These are phyloP conservation scores for Operophtera brumata DNA, from an alignment of 2,888 invertebrate species.

Conservation along the genomic window DNA sequence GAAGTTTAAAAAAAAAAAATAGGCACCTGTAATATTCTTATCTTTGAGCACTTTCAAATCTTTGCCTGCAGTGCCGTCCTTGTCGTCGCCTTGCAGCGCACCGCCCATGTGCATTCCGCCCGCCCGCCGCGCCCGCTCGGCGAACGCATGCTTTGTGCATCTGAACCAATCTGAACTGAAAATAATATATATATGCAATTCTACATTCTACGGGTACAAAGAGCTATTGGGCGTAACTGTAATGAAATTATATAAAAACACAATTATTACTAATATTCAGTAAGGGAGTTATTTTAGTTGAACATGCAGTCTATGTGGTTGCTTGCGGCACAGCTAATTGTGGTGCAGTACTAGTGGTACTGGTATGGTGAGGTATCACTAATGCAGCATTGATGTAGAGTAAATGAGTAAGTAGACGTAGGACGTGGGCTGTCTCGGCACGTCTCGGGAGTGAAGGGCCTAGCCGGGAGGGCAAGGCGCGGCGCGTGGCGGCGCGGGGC, in stretches of 20 bases:
- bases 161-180: neutral
- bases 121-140: slow-evolving; percentile 35
- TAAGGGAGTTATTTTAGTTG: neutral
- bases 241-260: neutral
- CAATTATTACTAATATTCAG: neutral
- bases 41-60: slow-evolving; percentile 30
- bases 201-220: neutral
- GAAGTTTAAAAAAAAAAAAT: no score
- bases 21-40: neutral
- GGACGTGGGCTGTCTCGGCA: slow-evolving; percentile 40
- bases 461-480: slow-evolving; percentile 36
- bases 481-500: slow-evolving; percentile 32
- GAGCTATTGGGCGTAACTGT: neutral
- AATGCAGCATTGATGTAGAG: slow-evolving; percentile 18
- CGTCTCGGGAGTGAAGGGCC: slow-evolving; percentile 38
- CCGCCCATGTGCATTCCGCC: slow-evolving; percentile 44
- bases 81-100: slow-evolving; percentile 43
- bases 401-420: slow-evolving; percentile 38
- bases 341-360: slow-evolving; percentile 5
- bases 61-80: slow-evolving; percentile 41
- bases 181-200: neutral
- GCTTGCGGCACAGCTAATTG: neutral
- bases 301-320: neutral
- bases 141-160: slow-evolving; percentile 16
- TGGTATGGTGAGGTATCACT: slow-evolving; percentile 20